Conservation (phyloP, 2,797 vertebrate genomes). For the Myoxocephalus aenaeus region DNA sequence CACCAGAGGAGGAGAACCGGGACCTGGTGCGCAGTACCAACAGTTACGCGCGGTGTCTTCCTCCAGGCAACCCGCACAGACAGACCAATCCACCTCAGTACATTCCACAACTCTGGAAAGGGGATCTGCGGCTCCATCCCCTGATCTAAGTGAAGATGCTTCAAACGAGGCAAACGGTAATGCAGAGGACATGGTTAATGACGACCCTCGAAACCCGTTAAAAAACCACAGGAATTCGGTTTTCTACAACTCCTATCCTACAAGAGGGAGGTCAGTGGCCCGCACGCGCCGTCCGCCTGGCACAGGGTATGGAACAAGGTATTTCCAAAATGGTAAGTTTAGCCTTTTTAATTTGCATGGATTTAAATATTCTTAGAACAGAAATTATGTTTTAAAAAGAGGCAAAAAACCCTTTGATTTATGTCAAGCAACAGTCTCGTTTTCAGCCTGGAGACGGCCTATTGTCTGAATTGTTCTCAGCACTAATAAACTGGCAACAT, state of each 20-base stretch:
- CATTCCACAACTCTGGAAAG: neutral
- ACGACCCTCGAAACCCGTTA: conserved; percentile 82
- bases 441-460: conserved; percentile 14
- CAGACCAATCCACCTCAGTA: conserved; percentile 31
- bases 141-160: conserved; percentile 23
- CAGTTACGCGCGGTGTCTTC: conserved; percentile 42
- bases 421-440: conserved; percentile 52
- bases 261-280: conserved; percentile 53
- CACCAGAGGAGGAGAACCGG: conserved; percentile 7
- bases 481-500: conserved; percentile 7
- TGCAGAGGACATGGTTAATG: conserved; percentile 76
- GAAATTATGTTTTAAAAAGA: neutral
- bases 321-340: conserved; percentile 86
- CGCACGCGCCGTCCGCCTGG: conserved; percentile 73
- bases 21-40: conserved; percentile 29
- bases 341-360: neutral
- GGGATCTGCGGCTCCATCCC: conserved; percentile 23
- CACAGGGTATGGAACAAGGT: conserved; percentile 82
- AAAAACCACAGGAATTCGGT: conserved; percentile 83
- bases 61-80: conserved; percentile 48
- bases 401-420: conserved; percentile 41
- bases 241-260: conserved; percentile 81
- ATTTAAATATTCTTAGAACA: conserved; percentile 3
- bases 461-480: conserved; percentile 17
- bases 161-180: conserved; percentile 32